These are phyloP conservation scores for Syngnathus rostellatus DNA, from an alignment of 2,797 vertebrate species.

Conservation along the genomic window DNA sequence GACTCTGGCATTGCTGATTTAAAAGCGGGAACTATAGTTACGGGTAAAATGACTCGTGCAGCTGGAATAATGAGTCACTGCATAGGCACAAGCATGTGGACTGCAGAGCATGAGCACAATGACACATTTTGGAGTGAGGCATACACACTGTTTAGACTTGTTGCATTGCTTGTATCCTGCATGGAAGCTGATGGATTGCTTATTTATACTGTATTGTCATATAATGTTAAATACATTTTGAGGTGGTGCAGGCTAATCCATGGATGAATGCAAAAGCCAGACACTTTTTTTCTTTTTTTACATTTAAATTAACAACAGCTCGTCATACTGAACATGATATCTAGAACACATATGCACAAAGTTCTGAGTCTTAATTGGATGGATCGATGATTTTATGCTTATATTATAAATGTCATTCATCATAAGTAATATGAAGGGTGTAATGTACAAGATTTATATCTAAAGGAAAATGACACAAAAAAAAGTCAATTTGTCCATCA, in stretches of 20 bases:
- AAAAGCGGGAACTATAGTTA: background rate
- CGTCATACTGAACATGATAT: background rate
- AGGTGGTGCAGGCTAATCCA: slow-evolving; percentile 15
- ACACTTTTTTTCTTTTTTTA: background rate
- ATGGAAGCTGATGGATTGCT: background rate
- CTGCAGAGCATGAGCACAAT: background rate
- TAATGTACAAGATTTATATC: too few relatives aligned
- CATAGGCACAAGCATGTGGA: background rate
- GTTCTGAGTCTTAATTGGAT: background rate
- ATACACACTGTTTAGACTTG: background rate
- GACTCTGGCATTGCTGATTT: background rate
- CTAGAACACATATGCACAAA: background rate
- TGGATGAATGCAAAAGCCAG: slow-evolving; percentile 2
- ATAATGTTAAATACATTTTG: slow-evolving; percentile 8
- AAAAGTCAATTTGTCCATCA: slow-evolving; percentile 25
- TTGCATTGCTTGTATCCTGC: background rate
- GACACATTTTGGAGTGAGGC: slow-evolving; percentile 3
- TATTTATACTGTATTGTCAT: background rate
- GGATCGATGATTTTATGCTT: background rate
- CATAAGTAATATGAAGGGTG: background rate
- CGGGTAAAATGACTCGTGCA: slow-evolving; percentile 4
- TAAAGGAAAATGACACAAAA: background rate
- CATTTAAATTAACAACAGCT: slow-evolving; percentile 14
- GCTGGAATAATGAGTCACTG: slow-evolving; percentile 9
- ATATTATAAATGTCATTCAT: background rate